Evolutionary conservation across 2,797 vertebrate genomes (phyloP), one percentile per base, ranked within the genome.

Genomic region (Delichon dasypus): DNA sequence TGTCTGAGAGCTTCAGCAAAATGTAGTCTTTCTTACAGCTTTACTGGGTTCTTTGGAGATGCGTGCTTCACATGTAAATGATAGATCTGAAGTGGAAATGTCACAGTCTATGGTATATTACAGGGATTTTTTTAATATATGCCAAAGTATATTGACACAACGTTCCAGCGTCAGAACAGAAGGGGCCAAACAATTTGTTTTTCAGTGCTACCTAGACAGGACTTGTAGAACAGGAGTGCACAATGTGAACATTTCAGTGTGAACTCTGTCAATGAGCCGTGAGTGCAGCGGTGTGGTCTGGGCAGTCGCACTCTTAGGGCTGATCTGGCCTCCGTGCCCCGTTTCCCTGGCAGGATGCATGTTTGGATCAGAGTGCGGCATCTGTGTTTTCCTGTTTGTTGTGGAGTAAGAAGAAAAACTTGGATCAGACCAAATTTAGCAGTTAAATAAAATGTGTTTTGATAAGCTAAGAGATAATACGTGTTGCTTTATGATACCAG

Each of bases 381-480:
- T 94, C 97, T 96, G 93, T 94, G 5, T 91, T 85, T 78, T 54
- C 96, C 75, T 90, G 30, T 94, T 89, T 95, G 93, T 95, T 73
- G 85, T 92, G 78, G 96, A 94, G 89, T 65, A 77, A 77, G 83
- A 74, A 94, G 92, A 95, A 75, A 95, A 89, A 88, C 96, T 95
- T 96, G 94, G 95, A 97, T 89, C 96, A 88, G 96, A 88, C 90
- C 94, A 95, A 94, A 97, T 91, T 94, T 97, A 93, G 90, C 71
- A 67, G 87, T 97, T 92, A 50, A 97, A 96, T 95, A 97, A 97
- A 97, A 92, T 62, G 67, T 97, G 92, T 97, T 97, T 97, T 96
- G 95, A 77, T 97, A 97, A 96, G 87, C 66, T 90, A 54, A 96
- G 96, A 95, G 87, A 95, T 95, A 96, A 88, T 94, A 96, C 27